phyloP scores from a whole-genome alignment of 2,888 invertebrate genomes.

The Drosophila fungiperda region DNA sequence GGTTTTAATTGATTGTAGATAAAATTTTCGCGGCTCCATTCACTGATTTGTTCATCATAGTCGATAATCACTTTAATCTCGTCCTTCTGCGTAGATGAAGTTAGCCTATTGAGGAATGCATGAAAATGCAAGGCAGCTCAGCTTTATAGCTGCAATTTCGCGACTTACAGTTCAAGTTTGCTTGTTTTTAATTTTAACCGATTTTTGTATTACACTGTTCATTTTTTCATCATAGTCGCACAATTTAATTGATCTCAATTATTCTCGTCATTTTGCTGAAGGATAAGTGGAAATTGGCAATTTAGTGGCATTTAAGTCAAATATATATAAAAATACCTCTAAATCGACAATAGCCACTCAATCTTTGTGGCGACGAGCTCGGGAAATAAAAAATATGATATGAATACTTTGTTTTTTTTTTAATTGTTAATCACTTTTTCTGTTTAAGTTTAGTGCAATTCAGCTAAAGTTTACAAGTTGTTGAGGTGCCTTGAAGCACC shows the following conservation, averaged over 20 bases:
- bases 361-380: background rate
- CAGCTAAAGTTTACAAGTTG: no score
- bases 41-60: background rate
- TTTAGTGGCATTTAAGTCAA: background rate
- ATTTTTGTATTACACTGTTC: background rate
- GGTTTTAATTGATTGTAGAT: no score
- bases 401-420: background rate
- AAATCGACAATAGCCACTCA: accelerated
- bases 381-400: background rate
- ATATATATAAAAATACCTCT: background rate
- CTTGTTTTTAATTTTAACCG: no score
- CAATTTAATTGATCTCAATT: background rate
- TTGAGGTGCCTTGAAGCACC: no score
- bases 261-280: background rate
- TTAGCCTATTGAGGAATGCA: background rate
- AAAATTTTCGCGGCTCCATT: background rate
- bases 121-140: background rate
- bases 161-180: no score
- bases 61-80: background rate
- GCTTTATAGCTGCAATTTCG: background rate
- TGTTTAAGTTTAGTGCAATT: background rate
- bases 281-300: background rate
- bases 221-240: background rate
- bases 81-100: background rate
- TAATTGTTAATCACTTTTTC: background rate